Base-by-base conservation (phyloP, 2,888 invertebrate species). In the Orthosia cruda region DNA sequence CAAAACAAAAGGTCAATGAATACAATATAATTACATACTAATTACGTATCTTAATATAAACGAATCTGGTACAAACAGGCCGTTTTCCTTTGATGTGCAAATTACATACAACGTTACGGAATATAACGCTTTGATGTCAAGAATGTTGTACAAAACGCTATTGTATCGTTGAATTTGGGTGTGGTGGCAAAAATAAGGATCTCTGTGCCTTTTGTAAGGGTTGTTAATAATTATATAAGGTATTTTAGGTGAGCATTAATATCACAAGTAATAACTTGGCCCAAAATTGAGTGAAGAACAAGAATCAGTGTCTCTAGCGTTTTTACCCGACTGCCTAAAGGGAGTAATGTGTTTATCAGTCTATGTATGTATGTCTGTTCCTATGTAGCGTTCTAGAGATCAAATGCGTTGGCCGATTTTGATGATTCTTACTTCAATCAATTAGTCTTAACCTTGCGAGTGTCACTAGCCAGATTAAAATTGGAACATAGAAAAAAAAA, bases 101-200 rank as follows among this genome's bases (percentile, higher is more conserved):
- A 81, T 68, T 70, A 57, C 67, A 40, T 62, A 68, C 16, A 70
- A 54, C 15, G 57, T 57, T 61, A 71, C 57, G 16, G 20, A 63
- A 74, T 62, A 54, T 16, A 65, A n/a, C 11, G 50, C 85, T 81
- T 81, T 81, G 81, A 84, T 55, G 58, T 75, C 26, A 59, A 63
- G 45, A 63, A 71, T 50, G 67, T 59, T 47, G 13, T 32, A n/a
- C 26, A 58, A 58, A 64, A 54, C 47, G 68, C 32, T 26, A 52
- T 80, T 79, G 47, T 65, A 82, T 81, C 47, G 47, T 13, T 15
- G 52, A 64, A 49, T 58, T 74, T 54, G 18, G 49, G 32, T 2
- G 40, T 81, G 20, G 47, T 50, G n/a, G 20, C 13, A 54, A 58
- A 63, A 62, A 80, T 59, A 58, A 4, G 40, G 72, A 52, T 23